Evolutionary conservation across 2,888 invertebrate genomes (phyloP).

Genomic region (Altica lythri): DNA sequence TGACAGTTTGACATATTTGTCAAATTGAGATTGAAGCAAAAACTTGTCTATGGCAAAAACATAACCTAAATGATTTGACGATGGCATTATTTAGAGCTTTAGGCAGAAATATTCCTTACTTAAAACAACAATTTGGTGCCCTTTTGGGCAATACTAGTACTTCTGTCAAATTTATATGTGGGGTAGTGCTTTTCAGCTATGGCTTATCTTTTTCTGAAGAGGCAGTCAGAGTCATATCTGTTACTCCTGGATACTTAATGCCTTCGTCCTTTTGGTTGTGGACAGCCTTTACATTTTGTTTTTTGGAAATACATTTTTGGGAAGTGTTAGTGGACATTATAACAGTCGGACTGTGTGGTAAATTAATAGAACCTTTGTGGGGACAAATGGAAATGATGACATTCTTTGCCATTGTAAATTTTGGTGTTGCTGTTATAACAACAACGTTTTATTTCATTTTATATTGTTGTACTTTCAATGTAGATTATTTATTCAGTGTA

Average conservation of each 20-base stretch:
- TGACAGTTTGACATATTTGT: slow-evolving; percentile 4
- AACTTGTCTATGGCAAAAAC: slow-evolving; percentile 31
- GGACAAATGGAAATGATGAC: slow-evolving; percentile 94
- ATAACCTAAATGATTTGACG: slow-evolving; percentile 46
- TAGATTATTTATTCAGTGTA: slow-evolving; percentile 84
- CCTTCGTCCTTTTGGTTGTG: slow-evolving; percentile 91
- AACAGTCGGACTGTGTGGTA: slow-evolving; percentile 92
- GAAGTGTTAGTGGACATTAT: slow-evolving; percentile 90
- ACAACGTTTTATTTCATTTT: slow-evolving; percentile 88
- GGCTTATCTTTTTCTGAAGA: slow-evolving; percentile 84
- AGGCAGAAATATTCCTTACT: slow-evolving; percentile 85
- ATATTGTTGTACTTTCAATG: slow-evolving; percentile 85
- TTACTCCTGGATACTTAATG: slow-evolving; percentile 90
- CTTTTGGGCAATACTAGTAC: slow-evolving; percentile 91
- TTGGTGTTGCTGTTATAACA: slow-evolving; percentile 87
- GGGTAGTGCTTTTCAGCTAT: slow-evolving; percentile 86
- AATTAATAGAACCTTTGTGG: slow-evolving; percentile 96
- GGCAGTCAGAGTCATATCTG: slow-evolving; percentile 78
- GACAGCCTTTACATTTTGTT: slow-evolving; percentile 95
- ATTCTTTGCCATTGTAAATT: slow-evolving; percentile 90
- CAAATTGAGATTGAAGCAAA: slow-evolving; percentile 9
- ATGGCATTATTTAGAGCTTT: slow-evolving; percentile 76
- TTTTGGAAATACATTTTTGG: slow-evolving; percentile 95
- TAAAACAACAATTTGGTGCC: slow-evolving; percentile 83
- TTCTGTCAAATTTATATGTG: slow-evolving; percentile 90